These are phyloP conservation scores for Monoplex corrugatus DNA, from an alignment of 2,888 invertebrate genomes.

Conservation along the genomic window DNA sequence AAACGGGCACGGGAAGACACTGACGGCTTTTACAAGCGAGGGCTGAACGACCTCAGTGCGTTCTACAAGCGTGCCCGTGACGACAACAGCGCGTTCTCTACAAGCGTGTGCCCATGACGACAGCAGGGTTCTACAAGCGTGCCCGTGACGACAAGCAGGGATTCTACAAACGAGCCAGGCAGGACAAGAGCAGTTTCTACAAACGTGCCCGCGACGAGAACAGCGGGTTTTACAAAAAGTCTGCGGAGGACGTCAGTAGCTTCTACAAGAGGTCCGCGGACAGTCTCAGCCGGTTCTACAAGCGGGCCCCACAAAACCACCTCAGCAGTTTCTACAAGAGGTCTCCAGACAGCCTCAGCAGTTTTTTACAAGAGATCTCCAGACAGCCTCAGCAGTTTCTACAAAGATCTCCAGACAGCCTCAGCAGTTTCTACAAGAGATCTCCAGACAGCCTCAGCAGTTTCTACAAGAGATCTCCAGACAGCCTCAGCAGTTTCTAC, in stretches of 20 bases:
- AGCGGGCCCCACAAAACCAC: slow-evolving; percentile 24
- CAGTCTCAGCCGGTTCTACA: slow-evolving; percentile 48
- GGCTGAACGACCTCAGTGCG: slow-evolving; percentile 9
- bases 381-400: slow-evolving; percentile 4
- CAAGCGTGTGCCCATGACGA: slow-evolving; percentile 13
- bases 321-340: slow-evolving; percentile 48
- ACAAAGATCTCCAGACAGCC: slow-evolving; percentile 37
- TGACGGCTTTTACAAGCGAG: slow-evolving; percentile 34
- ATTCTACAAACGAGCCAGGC: slow-evolving; percentile 28
- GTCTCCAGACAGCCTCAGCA: slow-evolving; percentile 3
- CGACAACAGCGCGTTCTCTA: slow-evolving; percentile 47
- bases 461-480: not conserved
- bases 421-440: slow-evolving; percentile 49
- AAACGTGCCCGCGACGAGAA: slow-evolving; percentile 37
- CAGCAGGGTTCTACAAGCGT: slow-evolving; percentile 17
- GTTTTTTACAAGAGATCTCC: not conserved
- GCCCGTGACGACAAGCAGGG: not conserved
- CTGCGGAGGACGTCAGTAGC: not conserved
- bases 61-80: slow-evolving; percentile 48
- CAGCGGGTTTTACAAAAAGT: slow-evolving; percentile 47
- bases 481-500: slow-evolving; percentile 35
- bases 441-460: slow-evolving; percentile 20
- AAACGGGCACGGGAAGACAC: slow-evolving; percentile 42
- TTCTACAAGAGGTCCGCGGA: slow-evolving; percentile 26
- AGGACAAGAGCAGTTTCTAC: slow-evolving; percentile 37